A percentile compares a stretch with the other conserved stretches of the same genome.
phyloP scores from a whole-genome alignment of 2,113 vertebrate genomes.

The Paramormyrops kingsleyae region DNA sequence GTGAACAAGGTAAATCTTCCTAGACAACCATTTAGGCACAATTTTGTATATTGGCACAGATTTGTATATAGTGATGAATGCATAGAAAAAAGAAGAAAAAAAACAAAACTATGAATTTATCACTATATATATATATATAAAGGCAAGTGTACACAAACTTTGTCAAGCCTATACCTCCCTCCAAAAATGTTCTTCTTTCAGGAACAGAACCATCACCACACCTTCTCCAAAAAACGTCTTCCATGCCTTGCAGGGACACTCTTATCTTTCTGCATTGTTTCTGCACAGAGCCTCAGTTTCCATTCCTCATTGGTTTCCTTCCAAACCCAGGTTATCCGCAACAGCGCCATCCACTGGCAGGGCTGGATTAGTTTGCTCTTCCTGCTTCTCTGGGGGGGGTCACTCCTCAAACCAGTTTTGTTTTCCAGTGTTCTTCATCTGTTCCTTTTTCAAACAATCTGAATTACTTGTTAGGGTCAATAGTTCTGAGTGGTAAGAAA shows the following conservation, averaged over 20 bases:
- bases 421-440: not conserved
- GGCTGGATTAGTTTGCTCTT: not conserved
- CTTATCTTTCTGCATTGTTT: not conserved
- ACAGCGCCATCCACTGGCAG: not conserved
- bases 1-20: no score
- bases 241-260: not conserved
- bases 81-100: not conserved
- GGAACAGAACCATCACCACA: no score
- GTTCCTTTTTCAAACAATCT: not conserved
- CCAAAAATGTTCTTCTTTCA: not conserved
- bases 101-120: no score
- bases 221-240: not conserved
- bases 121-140: no score
- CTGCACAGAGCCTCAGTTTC: not conserved
- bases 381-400: not conserved
- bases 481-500: not conserved
- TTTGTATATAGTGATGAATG: not conserved
- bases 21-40: no score
- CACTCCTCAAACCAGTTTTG: not conserved
- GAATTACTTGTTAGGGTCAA: not conserved
- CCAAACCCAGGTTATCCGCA: not conserved
- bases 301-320: not conserved
- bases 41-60: not conserved
- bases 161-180: not conserved
- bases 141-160: not conserved